Base-by-base conservation (phyloP, 1,140 invertebrate genomes). In the Hormaphis cornu region DNA sequence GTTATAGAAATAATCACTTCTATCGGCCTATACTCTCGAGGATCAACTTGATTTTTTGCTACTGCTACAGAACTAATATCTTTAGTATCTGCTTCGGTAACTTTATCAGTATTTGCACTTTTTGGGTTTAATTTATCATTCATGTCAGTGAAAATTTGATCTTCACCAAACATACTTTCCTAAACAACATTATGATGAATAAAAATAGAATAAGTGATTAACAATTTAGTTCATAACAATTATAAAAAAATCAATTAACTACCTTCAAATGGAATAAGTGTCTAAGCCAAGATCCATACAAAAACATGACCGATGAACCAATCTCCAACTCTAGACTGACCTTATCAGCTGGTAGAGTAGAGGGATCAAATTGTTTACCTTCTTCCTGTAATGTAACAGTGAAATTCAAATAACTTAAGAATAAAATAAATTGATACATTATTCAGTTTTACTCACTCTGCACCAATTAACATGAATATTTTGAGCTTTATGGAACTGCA, bases 151-250 rank as follows among this genome's bases (percentile, higher is more conserved):
- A 97, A 96, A 8, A 82, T 84, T 79, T 97, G 93, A 82, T 95
- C 89, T 78, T 95, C 93, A 0, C 95, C 95, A 79, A 98, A 93
- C 71, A 97, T 92, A 76, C 97, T 97, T 80, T 98, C 95, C 82
- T 88, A 73, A 33, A 80, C 76, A 75, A 61, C 50, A 56, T n/a
- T n/a, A n/a, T 18, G 0, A 22, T 18, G 3, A 28, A 53, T 48
- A 12, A 70, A n/a, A 2, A 14, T 30, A 42, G 12, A 3, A 56
- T 10, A 1, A 3, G 3, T 26, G 16, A 69, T 26, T 26, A 14
- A 53, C 20, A 70, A 56, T 56, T n/a, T 26, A 28, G 28, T 12
- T 56, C 22, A 14, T 3, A 53, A 53, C 7, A 53, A 26, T 10
- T 53, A 53, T 26, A 53, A n/a, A 30, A 16, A 30, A 33, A 16